Evolutionary conservation across 2,797 vertebrate species (phyloP).

Genomic region (Choloepus didactylus): DNA sequence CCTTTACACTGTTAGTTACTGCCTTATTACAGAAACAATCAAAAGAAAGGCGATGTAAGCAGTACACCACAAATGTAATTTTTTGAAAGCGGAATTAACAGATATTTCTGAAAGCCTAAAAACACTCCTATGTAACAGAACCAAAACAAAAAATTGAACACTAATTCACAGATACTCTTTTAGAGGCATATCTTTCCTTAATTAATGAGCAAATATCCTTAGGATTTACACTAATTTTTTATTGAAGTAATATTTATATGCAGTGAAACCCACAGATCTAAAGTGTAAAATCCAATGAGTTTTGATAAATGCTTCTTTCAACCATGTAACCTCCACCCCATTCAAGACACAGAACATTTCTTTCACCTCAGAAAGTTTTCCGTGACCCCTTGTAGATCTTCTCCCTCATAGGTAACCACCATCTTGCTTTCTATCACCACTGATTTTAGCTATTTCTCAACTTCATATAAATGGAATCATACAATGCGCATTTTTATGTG

Average conservation of each 20-base stretch:
- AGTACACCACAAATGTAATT: slow-evolving; percentile 41
- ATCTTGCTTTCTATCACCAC: slow-evolving; percentile 48
- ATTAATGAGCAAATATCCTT: slow-evolving; percentile 45
- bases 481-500: neutral
- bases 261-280: slow-evolving; percentile 33
- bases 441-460: slow-evolving; percentile 56
- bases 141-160: slow-evolving; percentile 61
- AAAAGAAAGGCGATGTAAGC: neutral
- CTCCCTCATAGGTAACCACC: neutral
- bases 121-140: slow-evolving; percentile 13
- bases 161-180: neutral
- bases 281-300: slow-evolving; percentile 1
- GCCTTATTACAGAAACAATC: neutral
- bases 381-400: neutral
- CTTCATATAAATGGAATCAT: slow-evolving; percentile 42
- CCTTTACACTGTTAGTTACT: neutral
- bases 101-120: slow-evolving; percentile 64
- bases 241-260: slow-evolving; percentile 24
- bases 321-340: neutral
- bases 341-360: slow-evolving; percentile 50
- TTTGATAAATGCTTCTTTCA: slow-evolving; percentile 37
- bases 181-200: neutral
- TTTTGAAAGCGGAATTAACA: neutral
- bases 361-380: neutral
- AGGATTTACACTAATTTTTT: slow-evolving; percentile 26